Evolutionary conservation across 1,140 invertebrate genomes (phyloP).

Genomic region (Listronotus oregonensis): DNA sequence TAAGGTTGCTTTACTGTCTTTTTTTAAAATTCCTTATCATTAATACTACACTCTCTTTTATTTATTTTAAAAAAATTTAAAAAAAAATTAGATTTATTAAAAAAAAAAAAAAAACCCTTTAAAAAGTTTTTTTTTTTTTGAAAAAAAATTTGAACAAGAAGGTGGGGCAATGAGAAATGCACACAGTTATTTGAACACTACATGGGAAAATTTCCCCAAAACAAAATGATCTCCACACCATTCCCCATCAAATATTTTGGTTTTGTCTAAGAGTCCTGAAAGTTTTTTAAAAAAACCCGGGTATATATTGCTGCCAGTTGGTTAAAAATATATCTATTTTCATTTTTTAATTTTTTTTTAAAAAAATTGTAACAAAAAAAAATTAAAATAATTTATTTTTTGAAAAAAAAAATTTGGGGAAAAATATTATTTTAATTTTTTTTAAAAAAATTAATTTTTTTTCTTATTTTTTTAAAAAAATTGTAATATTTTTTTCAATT

Average conservation of each 20-base stretch:
- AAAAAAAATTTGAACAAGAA: constrained; percentile 81
- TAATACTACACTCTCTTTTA: neutral
- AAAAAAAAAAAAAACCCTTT: neutral
- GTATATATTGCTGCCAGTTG: too few relatives aligned
- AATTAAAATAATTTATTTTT: too few relatives aligned
- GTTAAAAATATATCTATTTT: too few relatives aligned
- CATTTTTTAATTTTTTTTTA: too few relatives aligned
- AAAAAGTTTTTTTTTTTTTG: constrained; percentile 6
- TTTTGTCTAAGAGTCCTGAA: constrained; percentile 82
- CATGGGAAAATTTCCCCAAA: constrained; percentile 75
- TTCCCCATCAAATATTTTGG: constrained; percentile 89
- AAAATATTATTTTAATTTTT: too few relatives aligned
- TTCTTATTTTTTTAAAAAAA: too few relatives aligned
- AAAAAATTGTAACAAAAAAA: too few relatives aligned
- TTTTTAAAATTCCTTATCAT: neutral
- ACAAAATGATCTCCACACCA: constrained; percentile 76
- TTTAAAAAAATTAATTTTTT: too few relatives aligned
- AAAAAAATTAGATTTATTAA: too few relatives aligned
- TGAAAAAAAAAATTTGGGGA: too few relatives aligned
- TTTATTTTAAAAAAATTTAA: neutral
- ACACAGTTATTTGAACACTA: constrained; percentile 83
- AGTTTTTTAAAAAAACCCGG: constrained; percentile 69
- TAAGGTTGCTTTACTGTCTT: too few relatives aligned
- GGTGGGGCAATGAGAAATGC: constrained; percentile 76
- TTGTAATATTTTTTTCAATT: too few relatives aligned